These are phyloP conservation scores for Nothobranchius furzeri DNA, from an alignment of 2,113 vertebrate genomes.

Conservation along the genomic window DNA sequence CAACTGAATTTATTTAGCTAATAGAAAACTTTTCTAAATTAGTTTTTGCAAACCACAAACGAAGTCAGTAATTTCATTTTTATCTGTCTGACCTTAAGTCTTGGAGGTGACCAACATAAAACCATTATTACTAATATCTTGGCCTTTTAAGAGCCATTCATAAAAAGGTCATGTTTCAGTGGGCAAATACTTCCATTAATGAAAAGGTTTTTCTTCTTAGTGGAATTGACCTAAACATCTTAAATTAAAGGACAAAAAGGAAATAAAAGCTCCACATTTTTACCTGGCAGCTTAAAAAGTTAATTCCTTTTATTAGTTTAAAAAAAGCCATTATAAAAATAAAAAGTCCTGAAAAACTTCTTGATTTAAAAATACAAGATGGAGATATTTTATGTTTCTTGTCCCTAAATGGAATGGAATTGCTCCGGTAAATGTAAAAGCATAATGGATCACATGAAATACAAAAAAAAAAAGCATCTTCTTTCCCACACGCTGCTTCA, in stretches of 20 bases:
- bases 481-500: slow-evolving; percentile 23
- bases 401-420: neutral
- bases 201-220: slow-evolving; percentile 27
- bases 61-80: slow-evolving; percentile 51
- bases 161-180: slow-evolving; percentile 53
- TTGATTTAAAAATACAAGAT: neutral
- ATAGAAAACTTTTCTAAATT: slow-evolving; percentile 16
- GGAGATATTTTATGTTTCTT: neutral
- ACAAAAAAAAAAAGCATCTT: neutral
- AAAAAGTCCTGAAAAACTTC: neutral
- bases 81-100: slow-evolving; percentile 46
- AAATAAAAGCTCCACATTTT: neutral
- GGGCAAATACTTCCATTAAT: slow-evolving; percentile 48
- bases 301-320: neutral
- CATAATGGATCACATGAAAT: slow-evolving; percentile 1
- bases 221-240: slow-evolving; percentile 12
- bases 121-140: slow-evolving; percentile 49
- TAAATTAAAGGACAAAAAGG: neutral
- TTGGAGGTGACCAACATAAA: slow-evolving; percentile 31
- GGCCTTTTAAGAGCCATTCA: slow-evolving; percentile 51
- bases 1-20: slow-evolving; percentile 23
- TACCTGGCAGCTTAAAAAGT: neutral
- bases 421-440: neutral
- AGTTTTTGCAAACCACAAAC: slow-evolving; percentile 25
- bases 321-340: neutral